Percentiles rank a stretch among this genome's conserved stretches.
These are phyloP conservation scores for Centruroides sculpturatus DNA, from an alignment of 1,140 invertebrate genomes.

Conservation along the genomic window DNA sequence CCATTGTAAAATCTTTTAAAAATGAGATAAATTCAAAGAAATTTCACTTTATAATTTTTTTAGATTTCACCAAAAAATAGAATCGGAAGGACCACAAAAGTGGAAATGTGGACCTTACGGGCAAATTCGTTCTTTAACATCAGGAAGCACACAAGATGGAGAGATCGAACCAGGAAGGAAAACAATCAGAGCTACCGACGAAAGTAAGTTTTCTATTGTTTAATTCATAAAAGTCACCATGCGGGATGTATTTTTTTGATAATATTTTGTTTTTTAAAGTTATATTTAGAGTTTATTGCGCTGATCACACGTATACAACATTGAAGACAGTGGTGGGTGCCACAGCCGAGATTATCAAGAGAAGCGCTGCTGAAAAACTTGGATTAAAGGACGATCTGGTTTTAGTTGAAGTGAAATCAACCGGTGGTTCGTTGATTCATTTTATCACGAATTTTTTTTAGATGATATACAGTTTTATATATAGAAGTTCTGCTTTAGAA, in stretches of 20 bases:
- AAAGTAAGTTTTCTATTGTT: conserved; percentile 23
- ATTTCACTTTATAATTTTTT: no score
- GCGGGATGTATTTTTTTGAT: not conserved
- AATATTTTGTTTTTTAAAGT: conserved; percentile 39
- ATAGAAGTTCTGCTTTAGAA: no score
- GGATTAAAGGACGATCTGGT: conserved; percentile 54
- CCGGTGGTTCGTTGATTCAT: conserved; percentile 30
- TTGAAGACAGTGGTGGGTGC: conserved; percentile 55
- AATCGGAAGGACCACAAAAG: conserved; percentile 9
- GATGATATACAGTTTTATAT: no score
- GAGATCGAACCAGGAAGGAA: conserved; percentile 15
- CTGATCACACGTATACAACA: conserved; percentile 72
- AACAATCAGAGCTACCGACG: conserved; percentile 26
- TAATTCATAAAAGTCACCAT: not conserved
- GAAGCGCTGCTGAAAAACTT: conserved; percentile 57
- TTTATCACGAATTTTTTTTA: no score
- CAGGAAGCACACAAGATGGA: conserved; percentile 15
- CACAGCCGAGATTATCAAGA: conserved; percentile 53
- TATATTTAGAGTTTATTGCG: conserved; percentile 69
- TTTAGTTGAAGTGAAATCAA: conserved; percentile 67
- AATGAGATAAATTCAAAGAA: no score
- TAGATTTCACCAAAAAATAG: not conserved
- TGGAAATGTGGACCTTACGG: conserved; percentile 21
- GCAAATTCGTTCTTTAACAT: conserved; percentile 19
- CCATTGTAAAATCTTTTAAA: no score